Evolutionary conservation across 1,140 invertebrate species (phyloP).

Genomic region (Sipha flava): DNA sequence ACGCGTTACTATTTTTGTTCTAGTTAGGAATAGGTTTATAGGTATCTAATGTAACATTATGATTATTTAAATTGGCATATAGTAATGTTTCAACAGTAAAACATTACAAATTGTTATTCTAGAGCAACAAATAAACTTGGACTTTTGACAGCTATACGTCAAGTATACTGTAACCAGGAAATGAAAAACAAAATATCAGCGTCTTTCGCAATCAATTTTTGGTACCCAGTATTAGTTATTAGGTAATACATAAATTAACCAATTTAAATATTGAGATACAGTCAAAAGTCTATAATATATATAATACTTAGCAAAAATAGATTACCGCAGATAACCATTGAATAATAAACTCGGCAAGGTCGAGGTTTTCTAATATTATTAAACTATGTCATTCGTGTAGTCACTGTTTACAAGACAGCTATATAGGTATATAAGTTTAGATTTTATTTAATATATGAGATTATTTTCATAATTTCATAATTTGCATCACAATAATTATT

Average conservation of each 20-base stretch:
- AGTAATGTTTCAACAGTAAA: neutral
- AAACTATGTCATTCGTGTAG: neutral
- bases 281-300: neutral
- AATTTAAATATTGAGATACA: neutral
- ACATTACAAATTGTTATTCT: neutral
- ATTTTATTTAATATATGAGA: no score
- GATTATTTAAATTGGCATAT: neutral
- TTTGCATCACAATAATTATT: no score
- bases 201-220: neutral
- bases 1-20: no score
- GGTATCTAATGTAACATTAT: neutral
- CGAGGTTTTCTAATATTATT: slow-evolving; percentile 20
- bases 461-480: no score
- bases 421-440: no score
- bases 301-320: neutral
- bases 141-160: slow-evolving; percentile 3
- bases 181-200: neutral
- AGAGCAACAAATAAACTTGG: neutral
- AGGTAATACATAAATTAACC: neutral
- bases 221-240: neutral
- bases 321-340: neutral
- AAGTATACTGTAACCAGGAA: neutral
- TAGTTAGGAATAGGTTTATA: no score
- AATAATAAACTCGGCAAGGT: neutral
- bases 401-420: neutral